These are phyloP conservation scores for Pangasianodon gigas DNA, from an alignment of 2,113 vertebrate species.

Conservation along the genomic window DNA sequence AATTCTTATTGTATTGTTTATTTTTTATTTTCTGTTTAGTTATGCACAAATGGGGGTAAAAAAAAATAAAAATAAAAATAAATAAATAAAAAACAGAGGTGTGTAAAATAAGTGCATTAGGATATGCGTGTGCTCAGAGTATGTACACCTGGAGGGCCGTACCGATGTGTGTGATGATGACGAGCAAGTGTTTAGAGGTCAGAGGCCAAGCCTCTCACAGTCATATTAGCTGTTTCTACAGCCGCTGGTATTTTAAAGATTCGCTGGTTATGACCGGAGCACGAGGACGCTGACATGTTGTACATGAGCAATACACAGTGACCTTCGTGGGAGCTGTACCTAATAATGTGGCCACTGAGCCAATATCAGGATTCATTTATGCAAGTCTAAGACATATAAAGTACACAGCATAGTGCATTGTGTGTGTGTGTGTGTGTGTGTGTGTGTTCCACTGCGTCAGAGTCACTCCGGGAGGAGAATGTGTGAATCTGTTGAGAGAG, in stretches of 20 bases:
- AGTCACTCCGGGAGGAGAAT: conserved; percentile 21
- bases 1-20: too few species aligned
- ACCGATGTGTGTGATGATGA: background rate
- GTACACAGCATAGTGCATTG: background rate
- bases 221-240: background rate
- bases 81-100: too few species aligned
- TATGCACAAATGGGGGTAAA: too few species aligned
- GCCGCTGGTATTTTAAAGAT: too few species aligned
- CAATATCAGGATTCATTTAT: background rate
- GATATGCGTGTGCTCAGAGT: too few species aligned
- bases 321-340: background rate
- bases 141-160: too few species aligned
- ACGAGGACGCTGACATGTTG: background rate
- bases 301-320: too few species aligned
- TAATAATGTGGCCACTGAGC: background rate
- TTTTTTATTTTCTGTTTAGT: too few species aligned
- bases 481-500: conserved; percentile 53
- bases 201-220: background rate
- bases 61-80: too few species aligned
- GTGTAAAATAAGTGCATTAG: too few species aligned
- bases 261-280: background rate
- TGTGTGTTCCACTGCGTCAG: background rate
- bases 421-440: background rate
- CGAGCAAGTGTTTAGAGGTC: background rate
- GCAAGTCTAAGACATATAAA: background rate